Evolutionary conservation across 1,140 invertebrate species (phyloP).

Genomic region (Berghia stephanieae): DNA sequence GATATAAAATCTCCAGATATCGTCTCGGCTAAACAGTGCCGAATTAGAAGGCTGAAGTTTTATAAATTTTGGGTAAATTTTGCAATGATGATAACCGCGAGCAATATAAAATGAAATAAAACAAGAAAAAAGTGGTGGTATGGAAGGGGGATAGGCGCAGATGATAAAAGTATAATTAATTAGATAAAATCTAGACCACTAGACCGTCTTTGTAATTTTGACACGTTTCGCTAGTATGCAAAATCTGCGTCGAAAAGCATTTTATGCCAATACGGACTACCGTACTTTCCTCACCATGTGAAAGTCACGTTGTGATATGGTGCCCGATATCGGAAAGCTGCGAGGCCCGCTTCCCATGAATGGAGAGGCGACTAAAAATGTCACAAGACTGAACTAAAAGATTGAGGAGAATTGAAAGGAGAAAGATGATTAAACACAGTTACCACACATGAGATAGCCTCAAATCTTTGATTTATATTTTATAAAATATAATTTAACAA

Average conservation of each 20-base stretch:
- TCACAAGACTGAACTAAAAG: neutral
- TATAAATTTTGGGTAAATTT: too few relatives aligned
- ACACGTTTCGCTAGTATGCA: neutral
- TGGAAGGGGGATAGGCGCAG: neutral
- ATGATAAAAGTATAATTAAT: constrained; percentile 4
- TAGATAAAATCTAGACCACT: neutral
- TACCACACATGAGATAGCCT: neutral
- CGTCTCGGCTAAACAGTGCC: too few relatives aligned
- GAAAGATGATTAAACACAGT: neutral
- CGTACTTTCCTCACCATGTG: constrained; percentile 17
- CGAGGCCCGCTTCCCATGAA: too few relatives aligned
- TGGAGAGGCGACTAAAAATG: too few relatives aligned
- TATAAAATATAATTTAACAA: too few relatives aligned
- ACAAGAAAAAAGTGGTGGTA: neutral
- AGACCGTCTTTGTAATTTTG: neutral
- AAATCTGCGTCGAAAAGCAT: too few relatives aligned
- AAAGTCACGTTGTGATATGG: constrained; percentile 26
- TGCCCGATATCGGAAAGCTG: too few relatives aligned
- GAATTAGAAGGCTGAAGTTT: too few relatives aligned
- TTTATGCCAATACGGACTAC: too few relatives aligned
- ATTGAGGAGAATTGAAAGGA: neutral
- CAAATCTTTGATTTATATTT: neutral
- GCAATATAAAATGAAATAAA: neutral
- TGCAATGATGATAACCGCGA: too few relatives aligned
- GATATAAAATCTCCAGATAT: too few relatives aligned